phyloP scores from a whole-genome alignment of 2,888 invertebrate species.

The Ellobium chinense region DNA sequence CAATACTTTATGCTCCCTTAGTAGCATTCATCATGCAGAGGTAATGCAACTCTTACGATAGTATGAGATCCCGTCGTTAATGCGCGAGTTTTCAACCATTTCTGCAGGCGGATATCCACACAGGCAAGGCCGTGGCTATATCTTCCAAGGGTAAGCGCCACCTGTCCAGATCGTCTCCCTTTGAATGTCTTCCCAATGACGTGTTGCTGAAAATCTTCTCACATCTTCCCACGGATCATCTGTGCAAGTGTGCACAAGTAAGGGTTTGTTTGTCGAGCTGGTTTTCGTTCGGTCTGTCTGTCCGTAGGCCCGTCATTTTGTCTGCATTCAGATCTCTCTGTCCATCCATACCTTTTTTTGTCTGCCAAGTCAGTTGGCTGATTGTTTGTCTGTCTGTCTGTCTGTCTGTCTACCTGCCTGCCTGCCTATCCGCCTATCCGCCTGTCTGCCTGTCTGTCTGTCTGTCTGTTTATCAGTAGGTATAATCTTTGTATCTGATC shows the following conservation, averaged over 20 bases:
- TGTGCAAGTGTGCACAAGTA: slow-evolving; percentile 82
- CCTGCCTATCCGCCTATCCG: too few relatives aligned
- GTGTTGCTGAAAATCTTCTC: slow-evolving; percentile 86
- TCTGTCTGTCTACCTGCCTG: too few relatives aligned
- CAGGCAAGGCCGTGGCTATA: not conserved
- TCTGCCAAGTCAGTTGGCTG: too few relatives aligned
- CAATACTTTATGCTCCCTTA: too few relatives aligned
- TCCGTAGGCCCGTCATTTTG: not conserved
- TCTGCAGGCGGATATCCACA: slow-evolving; percentile 21
- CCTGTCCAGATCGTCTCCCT: slow-evolving; percentile 55
- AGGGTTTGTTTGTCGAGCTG: not conserved
- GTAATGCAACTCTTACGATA: too few relatives aligned
- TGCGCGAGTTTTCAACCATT: too few relatives aligned
- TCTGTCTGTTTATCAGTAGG: too few relatives aligned
- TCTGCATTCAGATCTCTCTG: not conserved
- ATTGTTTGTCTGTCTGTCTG: too few relatives aligned
- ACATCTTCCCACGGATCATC: slow-evolving; percentile 85
- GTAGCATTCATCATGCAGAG: too few relatives aligned
- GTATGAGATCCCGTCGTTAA: too few relatives aligned
- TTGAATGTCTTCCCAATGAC: slow-evolving; percentile 83
- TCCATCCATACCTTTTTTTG: not conserved
- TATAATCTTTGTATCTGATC: too few relatives aligned
- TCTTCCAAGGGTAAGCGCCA: slow-evolving; percentile 46
- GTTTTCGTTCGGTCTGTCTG: not conserved
- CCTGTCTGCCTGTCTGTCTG: too few relatives aligned